Percentiles rank a stretch among this genome's conserved stretches.
Evolutionary conservation across 2,888 invertebrate genomes (phyloP).

Genomic region (Mamestra brassicae): DNA sequence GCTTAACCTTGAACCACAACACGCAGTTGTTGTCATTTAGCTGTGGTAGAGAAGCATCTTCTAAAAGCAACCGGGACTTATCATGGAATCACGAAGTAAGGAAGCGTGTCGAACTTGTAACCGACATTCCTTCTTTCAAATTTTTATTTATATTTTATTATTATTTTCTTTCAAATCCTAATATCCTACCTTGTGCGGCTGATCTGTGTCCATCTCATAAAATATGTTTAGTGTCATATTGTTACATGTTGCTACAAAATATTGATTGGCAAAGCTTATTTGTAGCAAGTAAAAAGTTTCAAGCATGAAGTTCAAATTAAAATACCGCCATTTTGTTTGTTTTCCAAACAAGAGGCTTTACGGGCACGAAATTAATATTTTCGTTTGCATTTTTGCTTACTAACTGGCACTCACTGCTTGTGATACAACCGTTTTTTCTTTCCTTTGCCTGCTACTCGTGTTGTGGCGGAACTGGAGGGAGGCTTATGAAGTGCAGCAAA

Average conservation of each 20-base stretch:
- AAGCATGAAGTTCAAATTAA: slow-evolving; percentile 1
- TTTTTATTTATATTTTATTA: too few species aligned
- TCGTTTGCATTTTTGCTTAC: slow-evolving; percentile 9
- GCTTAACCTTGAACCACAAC: too few species aligned
- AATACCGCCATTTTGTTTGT: slow-evolving; percentile 6
- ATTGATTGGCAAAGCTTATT: slow-evolving; percentile 12
- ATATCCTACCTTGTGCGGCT: not conserved
- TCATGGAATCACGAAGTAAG: not conserved
- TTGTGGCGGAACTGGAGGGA: not conserved
- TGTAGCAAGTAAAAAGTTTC: slow-evolving; percentile 10
- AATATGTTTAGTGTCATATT: slow-evolving; percentile 30
- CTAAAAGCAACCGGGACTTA: too few species aligned
- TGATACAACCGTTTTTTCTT: not conserved
- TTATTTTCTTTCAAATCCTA: too few species aligned
- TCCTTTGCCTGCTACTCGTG: not conserved
- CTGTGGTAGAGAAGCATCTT: too few species aligned
- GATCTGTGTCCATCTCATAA: slow-evolving; percentile 30
- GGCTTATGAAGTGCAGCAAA: not conserved
- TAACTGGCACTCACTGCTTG: not conserved
- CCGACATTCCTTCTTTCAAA: not conserved
- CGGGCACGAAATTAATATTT: slow-evolving; percentile 9
- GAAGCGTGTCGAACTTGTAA: not conserved
- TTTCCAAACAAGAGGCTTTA: not conserved
- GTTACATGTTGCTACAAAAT: slow-evolving; percentile 29
- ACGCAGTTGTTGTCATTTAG: too few species aligned